These are phyloP conservation scores for Blastomussa wellsi DNA, from an alignment of 92 coral and sea anemone species.

Conservation along the genomic window DNA sequence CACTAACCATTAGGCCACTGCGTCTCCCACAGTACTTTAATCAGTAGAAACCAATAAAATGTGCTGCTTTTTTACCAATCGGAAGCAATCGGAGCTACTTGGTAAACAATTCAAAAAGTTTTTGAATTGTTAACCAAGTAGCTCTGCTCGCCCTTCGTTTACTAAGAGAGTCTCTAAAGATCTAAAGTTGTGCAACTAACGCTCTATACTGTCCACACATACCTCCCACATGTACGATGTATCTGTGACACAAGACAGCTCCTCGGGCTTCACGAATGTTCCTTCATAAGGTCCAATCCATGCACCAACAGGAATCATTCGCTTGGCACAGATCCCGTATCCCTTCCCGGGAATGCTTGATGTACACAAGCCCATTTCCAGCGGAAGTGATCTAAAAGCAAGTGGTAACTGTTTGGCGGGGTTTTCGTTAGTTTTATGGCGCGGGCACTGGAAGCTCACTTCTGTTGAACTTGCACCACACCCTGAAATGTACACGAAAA, in stretches of 20 bases:
- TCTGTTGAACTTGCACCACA: conserved; percentile 17
- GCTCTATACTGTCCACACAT: neutral
- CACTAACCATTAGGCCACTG: no score
- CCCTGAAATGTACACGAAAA: conserved; percentile 15
- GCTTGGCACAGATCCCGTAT: conserved; percentile 87
- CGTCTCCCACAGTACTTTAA: no score
- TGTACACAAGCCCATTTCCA: conserved; percentile 83
- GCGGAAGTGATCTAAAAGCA: conserved; percentile 72
- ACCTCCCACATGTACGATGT: conserved; percentile 99
- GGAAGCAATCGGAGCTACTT: no score
- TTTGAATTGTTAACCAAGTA: no score
- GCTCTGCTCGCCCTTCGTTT: no score
- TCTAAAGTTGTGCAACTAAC: no score
- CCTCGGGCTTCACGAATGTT: conserved; percentile 68
- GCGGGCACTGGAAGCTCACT: conserved; percentile 23
- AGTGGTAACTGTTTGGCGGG: conserved; percentile 10
- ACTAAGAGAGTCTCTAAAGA: no score
- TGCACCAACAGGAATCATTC: conserved; percentile 81
- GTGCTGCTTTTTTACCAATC: neutral
- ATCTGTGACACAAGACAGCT: conserved; percentile 63
- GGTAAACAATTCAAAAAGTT: no score
- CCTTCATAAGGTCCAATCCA: conserved; percentile 99
- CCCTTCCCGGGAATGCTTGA: conserved; percentile 85
- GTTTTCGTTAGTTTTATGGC: conserved; percentile 7
- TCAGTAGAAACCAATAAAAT: neutral